Percentiles rank a stretch among this genome's conserved stretches.
These are phyloP conservation scores for Watsonalla binaria DNA, from an alignment of 2,888 invertebrate species.

Conservation along the genomic window DNA sequence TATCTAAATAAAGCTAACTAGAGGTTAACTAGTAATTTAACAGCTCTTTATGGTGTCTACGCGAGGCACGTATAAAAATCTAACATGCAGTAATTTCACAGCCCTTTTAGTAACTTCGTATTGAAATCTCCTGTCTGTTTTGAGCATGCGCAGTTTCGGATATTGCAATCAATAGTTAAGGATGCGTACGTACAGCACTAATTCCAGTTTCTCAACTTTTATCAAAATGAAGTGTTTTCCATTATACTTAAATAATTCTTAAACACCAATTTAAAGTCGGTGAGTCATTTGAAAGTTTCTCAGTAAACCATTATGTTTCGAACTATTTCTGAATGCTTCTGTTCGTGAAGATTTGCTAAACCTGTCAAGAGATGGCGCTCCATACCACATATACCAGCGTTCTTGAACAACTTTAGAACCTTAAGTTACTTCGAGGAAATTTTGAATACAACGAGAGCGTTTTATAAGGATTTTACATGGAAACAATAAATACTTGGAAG, in stretches of 20 bases:
- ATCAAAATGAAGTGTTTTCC: too few species aligned
- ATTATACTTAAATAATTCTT: too few species aligned
- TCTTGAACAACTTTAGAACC: too few species aligned
- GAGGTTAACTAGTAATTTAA: conserved; percentile 10
- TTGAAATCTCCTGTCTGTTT: conserved; percentile 18
- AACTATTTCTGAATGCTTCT: not conserved
- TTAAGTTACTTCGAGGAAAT: too few species aligned
- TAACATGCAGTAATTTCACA: conserved; percentile 40
- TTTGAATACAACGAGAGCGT: too few species aligned
- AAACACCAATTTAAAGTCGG: too few species aligned
- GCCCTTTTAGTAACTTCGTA: conserved; percentile 29
- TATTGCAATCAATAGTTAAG: conserved; percentile 30
- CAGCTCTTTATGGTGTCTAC: conserved; percentile 4
- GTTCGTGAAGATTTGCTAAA: not conserved
- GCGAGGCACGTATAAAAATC: conserved; percentile 16
- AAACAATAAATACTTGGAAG: too few species aligned
- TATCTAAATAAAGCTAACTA: conserved; percentile 10
- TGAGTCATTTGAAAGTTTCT: too few species aligned
- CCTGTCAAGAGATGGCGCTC: not conserved
- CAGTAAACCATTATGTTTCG: too few species aligned
- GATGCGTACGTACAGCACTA: conserved; percentile 13
- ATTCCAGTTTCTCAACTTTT: not conserved
- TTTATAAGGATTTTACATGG: too few species aligned
- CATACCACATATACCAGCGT: not conserved
- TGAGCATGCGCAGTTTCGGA: conserved; percentile 33